A percentile compares a stretch with the other conserved stretches of the same genome.
These are phyloP conservation scores for Chaenogobius annularis DNA, from an alignment of 2,113 vertebrate species.

Conservation along the genomic window DNA sequence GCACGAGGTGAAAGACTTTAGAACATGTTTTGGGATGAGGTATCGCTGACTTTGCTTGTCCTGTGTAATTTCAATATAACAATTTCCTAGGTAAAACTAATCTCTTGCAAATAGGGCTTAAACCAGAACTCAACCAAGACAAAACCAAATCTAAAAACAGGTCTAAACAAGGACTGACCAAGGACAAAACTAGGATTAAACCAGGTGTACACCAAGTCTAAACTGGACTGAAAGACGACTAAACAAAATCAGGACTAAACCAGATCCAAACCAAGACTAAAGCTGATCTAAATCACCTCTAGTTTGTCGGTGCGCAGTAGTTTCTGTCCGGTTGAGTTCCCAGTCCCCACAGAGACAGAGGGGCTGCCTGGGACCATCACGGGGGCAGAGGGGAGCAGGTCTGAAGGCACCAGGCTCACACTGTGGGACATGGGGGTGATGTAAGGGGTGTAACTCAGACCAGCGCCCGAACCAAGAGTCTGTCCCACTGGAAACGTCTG, in stretches of 20 bases:
- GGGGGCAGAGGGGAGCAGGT: conserved; percentile 89
- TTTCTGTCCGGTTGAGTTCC: conserved; percentile 91
- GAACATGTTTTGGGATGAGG: background rate
- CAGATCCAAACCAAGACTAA: background rate
- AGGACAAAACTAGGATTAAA: background rate
- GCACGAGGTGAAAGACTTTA: background rate
- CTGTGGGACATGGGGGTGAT: conserved; percentile 92
- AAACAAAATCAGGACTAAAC: background rate
- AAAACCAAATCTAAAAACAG: no score
- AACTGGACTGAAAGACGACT: no score
- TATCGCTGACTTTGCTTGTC: no score
- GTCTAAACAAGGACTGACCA: no score
- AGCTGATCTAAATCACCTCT: conserved; percentile 81
- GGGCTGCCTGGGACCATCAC: conserved; percentile 95
- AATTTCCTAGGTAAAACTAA: no score
- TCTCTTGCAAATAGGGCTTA: no score
- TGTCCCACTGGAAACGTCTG: conserved; percentile 81
- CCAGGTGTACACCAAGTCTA: background rate
- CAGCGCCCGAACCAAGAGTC: conserved; percentile 88
- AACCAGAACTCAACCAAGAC: no score
- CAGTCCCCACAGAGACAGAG: conserved; percentile 82
- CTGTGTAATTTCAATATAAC: no score
- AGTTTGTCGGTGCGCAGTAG: conserved; percentile 97
- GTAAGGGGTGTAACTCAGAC: conserved; percentile 95
- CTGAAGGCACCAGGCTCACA: conserved; percentile 95